Evolutionary conservation across 2,888 invertebrate species (phyloP), one percentile per base, ranked within the genome.

Genomic region (Matsumyia berberina): DNA sequence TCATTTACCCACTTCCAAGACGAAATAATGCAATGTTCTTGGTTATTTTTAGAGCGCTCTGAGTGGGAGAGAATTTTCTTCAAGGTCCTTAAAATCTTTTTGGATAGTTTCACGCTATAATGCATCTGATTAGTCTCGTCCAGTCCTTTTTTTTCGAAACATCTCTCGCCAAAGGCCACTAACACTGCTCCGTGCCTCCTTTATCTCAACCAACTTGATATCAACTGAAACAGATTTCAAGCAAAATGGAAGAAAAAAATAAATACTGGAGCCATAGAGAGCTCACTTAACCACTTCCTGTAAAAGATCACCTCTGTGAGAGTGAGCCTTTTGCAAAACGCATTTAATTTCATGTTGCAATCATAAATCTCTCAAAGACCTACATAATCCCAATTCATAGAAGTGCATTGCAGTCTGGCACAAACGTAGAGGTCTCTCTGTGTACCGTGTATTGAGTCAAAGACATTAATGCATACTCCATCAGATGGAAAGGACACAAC

Each of bases 331-430:
- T 53, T 72, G 46, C 66, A 70, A 66, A 78, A 82, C 53, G 82
- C 73, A 83, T 79, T 79, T 73, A 73, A 83, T 67, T 73, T 33
- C 67, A 83, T 64, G 73, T 79, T 62, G 79, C 73, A 83, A 69
- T 83, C 73, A 62, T 73, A 83, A 74, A 83, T 79, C 79, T 69
- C 79, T 79, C 83, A 83, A 83, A 83, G 64, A 46, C 83, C 67
- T 67, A 73, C 73, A 83, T 78, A 82, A 82, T 82, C 70, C 46
- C 72, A 72, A 70, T 82, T 69, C 73, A 19, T 39, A 46, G 33
- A 62, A 79, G 57, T 73, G 62, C 73, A 72, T 60, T 82, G 55
- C 29, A 70, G 42, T 57, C 49, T 8, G 42, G 60, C 60, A 57
- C 9, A 46, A 46, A 8, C 17, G 31, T 57, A 46, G 46, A 33